Base-by-base conservation (phyloP, 1,140 invertebrate species). In the Lasioglossum albipes region DNA sequence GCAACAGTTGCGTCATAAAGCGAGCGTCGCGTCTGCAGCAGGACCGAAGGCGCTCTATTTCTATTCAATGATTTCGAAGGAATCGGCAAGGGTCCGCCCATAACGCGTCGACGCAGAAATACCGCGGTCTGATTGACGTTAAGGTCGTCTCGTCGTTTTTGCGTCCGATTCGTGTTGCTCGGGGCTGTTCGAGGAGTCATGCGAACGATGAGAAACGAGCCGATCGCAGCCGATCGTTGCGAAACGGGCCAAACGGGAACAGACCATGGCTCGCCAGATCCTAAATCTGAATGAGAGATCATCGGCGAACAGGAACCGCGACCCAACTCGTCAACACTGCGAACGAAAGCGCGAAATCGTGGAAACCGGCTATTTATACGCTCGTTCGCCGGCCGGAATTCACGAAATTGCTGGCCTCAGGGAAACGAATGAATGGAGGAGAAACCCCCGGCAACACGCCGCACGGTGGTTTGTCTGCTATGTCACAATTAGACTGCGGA, bases 231-330 rank as follows among this genome's bases (percentile, higher is more conserved):
- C 54, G 31, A 72, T 61, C 54, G 42, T 36, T 27, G 13, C 67
- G 45, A 71, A 45, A 65, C 65, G 12, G 6, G n/a, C 41, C n/a
- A n/a, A n/a, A 20, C 18, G 16, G n/a, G 2, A 49, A 49, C 45
- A 2, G 10, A 36, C 36, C 36, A 5, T 7, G 45, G 45, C 57
- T 41, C 69, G 76, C 45, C 61, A 67, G 22, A 22, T 49, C 75
- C 42, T 64, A 71, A 64, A 54, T 74, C 62, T 74, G 77, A 79
- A 79, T 79, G 77, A 79, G 77, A 79, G 62, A 74, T 66, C 31
- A 18, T 18, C 52, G 49, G 18, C 52, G 52, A 54, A 4, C 16
- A 54, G 2, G 10, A 16, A 5, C 16, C 6, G 52, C 13, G 13
- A 52, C 2, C 52, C 2, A 18, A 6, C 18, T 16, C 52, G 18